A percentile compares a stretch with the other conserved stretches of the same genome.
phyloP scores from a whole-genome alignment of 2,888 invertebrate species.

The Drosophila melanosoma region DNA sequence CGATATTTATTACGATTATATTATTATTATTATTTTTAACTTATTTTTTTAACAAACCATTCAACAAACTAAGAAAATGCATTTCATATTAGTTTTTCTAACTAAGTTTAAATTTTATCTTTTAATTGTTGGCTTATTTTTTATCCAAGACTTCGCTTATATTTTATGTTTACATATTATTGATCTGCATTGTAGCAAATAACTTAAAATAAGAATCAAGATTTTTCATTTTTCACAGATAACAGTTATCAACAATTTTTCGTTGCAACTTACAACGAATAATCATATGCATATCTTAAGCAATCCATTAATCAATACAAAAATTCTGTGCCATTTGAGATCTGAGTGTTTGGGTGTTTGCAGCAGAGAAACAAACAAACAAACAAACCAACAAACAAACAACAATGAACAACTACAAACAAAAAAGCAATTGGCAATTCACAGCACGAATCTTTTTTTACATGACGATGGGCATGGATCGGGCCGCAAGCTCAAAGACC shows the following conservation, averaged over 20 bases:
- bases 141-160: not conserved
- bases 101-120: accelerated
- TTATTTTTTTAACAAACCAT: not conserved
- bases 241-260: not conserved
- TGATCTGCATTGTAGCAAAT: not conserved
- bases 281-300: slow-evolving; percentile 10
- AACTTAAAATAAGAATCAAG: not conserved
- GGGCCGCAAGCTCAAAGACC: slow-evolving; percentile 61
- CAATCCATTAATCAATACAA: slow-evolving; percentile 33
- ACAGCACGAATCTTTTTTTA: slow-evolving; percentile 61
- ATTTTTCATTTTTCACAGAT: not conserved
- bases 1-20: no score
- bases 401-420: not conserved
- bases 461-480: slow-evolving; percentile 41
- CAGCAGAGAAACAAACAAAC: slow-evolving; percentile 19
- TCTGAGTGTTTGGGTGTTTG: slow-evolving; percentile 17
- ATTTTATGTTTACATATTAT: not conserved
- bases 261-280: not conserved
- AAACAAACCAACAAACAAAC: not conserved
- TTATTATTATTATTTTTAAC: no score
- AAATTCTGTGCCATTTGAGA: slow-evolving; percentile 52
- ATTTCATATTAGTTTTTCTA: not conserved
- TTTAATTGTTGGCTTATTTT: not conserved
- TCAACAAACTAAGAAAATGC: not conserved
- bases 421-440: slow-evolving; percentile 61